Evolutionary conservation across 2,888 invertebrate genomes (phyloP).

Genomic region (Chaetoderma sp.): DNA sequence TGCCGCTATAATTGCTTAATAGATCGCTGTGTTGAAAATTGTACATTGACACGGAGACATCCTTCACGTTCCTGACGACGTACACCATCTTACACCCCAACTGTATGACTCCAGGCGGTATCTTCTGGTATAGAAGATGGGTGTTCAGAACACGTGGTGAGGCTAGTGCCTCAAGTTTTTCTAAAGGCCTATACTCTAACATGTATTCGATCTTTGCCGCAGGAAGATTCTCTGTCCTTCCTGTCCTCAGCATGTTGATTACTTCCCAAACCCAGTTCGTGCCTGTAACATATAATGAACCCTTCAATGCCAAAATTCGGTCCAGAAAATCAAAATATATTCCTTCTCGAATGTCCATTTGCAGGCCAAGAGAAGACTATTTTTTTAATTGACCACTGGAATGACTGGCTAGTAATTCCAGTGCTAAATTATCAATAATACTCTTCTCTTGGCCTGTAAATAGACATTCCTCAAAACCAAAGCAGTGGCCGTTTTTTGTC

Average conservation of each 20-base stretch:
- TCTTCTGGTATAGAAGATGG: background rate
- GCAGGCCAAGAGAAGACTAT: too few relatives aligned
- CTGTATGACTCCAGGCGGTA: background rate
- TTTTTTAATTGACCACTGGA: too few relatives aligned
- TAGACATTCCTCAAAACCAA: too few relatives aligned
- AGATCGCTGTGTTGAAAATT: background rate
- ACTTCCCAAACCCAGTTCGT: conserved; percentile 7
- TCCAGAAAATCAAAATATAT: too few relatives aligned
- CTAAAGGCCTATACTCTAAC: background rate
- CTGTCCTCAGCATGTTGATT: background rate
- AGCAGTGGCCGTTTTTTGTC: too few relatives aligned
- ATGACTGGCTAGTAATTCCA: too few relatives aligned
- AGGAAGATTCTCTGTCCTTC: background rate
- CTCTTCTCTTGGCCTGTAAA: too few relatives aligned
- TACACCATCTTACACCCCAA: background rate
- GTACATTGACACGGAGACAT: background rate
- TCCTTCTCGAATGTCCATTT: too few relatives aligned
- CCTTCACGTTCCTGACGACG: background rate
- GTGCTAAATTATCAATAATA: too few relatives aligned
- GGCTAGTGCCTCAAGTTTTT: background rate
- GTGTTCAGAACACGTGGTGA: conserved; percentile 5
- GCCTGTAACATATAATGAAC: too few relatives aligned
- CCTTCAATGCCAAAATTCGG: too few relatives aligned
- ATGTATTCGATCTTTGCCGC: background rate
- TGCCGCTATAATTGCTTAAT: background rate